Percentiles rank a stretch among this genome's conserved stretches.
Evolutionary conservation across 2,113 vertebrate species (phyloP).

Genomic region (Carlito syrichta): DNA sequence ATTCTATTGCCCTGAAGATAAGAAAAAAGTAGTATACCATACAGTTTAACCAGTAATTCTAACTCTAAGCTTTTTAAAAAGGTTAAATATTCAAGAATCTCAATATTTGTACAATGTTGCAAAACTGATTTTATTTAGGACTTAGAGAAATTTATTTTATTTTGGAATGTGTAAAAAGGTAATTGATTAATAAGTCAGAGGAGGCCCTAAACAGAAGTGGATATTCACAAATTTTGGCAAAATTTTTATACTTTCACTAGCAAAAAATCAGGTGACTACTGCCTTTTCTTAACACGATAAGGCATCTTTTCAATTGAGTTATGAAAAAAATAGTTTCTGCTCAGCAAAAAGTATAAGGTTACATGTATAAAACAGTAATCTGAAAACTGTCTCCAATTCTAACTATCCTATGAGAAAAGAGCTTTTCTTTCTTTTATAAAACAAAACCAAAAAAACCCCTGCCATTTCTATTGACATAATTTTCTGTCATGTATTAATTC

Average conservation of each 20-base stretch:
- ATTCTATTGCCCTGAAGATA: neutral
- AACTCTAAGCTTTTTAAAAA: neutral
- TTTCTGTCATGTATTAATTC: neutral
- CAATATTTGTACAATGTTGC: neutral
- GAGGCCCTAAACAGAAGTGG: neutral
- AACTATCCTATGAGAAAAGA: neutral
- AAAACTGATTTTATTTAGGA: neutral
- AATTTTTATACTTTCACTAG: neutral
- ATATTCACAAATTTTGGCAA: neutral
- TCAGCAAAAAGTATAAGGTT: neutral
- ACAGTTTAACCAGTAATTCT: neutral
- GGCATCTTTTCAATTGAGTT: neutral
- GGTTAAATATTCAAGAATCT: constrained; percentile 21
- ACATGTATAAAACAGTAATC: neutral
- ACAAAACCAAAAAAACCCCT: neutral
- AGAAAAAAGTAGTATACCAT: neutral
- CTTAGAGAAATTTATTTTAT: constrained; percentile 6
- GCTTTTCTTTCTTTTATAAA: neutral
- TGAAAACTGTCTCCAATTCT: neutral
- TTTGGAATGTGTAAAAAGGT: constrained; percentile 7
- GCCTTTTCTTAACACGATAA: constrained; percentile 5
- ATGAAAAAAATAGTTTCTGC: neutral
- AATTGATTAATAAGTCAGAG: no score
- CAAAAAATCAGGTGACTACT: neutral
- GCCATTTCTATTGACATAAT: neutral